Conservation (phyloP, 2,888 invertebrate species). For the Sericinus montela region DNA sequence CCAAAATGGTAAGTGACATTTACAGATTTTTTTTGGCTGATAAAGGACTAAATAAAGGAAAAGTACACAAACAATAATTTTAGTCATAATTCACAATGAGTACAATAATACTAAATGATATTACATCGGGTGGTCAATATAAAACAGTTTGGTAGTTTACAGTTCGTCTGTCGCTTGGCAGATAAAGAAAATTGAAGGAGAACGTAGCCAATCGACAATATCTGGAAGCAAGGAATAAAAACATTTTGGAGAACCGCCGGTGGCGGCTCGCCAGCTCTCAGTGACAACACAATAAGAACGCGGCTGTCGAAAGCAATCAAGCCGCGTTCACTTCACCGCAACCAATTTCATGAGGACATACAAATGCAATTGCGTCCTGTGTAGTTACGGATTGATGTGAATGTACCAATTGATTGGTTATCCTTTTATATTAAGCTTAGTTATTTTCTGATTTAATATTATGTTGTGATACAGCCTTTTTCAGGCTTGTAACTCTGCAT, state of each 20-base stretch:
- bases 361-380: constrained; percentile 29
- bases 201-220: constrained; percentile 61
- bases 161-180: constrained; percentile 21
- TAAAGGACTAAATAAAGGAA: no score
- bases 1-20: no score
- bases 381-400: constrained; percentile 16
- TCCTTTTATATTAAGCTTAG: no score
- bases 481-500: no score
- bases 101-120: neutral
- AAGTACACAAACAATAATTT: neutral
- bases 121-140: neutral
- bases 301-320: constrained; percentile 63
- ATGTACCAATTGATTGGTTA: constrained; percentile 14
- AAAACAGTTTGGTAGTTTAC: constrained; percentile 12
- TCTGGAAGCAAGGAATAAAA: constrained; percentile 39
- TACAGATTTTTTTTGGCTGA: no score
- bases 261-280: constrained; percentile 61
- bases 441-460: no score
- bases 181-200: constrained; percentile 40
- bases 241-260: constrained; percentile 50
- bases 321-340: constrained; percentile 51
- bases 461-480: no score
- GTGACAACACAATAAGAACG: constrained; percentile 71
- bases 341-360: constrained; percentile 44
- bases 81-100: neutral